Evolutionary conservation across 2,888 invertebrate genomes (phyloP).

Genomic region (Pocota personata): DNA sequence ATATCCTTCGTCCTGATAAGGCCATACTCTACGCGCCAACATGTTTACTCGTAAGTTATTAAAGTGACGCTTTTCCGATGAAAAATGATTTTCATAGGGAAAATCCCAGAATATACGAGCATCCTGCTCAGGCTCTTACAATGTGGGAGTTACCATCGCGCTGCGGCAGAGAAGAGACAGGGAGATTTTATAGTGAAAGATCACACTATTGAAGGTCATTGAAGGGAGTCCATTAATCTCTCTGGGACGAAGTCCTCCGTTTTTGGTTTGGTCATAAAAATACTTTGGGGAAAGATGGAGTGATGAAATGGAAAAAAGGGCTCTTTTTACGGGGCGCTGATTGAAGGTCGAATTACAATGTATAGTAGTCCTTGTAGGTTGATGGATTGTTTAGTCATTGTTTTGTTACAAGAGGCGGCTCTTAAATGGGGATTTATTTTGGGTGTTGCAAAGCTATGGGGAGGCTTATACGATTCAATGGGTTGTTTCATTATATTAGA

Average conservation of each 20-base stretch:
- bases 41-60: slow-evolving; percentile 68
- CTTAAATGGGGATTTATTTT: slow-evolving; percentile 46
- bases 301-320: slow-evolving; percentile 65
- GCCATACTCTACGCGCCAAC: slow-evolving; percentile 32
- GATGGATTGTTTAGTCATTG: slow-evolving; percentile 64
- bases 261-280: slow-evolving; percentile 63
- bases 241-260: slow-evolving; percentile 36
- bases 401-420: slow-evolving; percentile 25
- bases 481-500: slow-evolving; percentile 32
- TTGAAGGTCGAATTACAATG: slow-evolving; percentile 54
- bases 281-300: slow-evolving; percentile 55
- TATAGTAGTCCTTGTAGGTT: slow-evolving; percentile 20
- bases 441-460: background rate
- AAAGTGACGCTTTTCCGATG: slow-evolving; percentile 67
- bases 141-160: background rate
- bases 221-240: slow-evolving; percentile 65
- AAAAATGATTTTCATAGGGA: slow-evolving; percentile 64
- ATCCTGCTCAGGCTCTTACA: background rate
- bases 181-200: slow-evolving; percentile 66
- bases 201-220: slow-evolving; percentile 67
- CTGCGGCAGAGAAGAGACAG: slow-evolving; percentile 34
- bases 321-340: slow-evolving; percentile 54
- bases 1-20: slow-evolving; percentile 60
- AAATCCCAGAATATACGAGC: slow-evolving; percentile 37
- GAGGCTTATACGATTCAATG: slow-evolving; percentile 4